phyloP scores from a whole-genome alignment of 2,113 vertebrate genomes.

The Calidris pugnax region DNA sequence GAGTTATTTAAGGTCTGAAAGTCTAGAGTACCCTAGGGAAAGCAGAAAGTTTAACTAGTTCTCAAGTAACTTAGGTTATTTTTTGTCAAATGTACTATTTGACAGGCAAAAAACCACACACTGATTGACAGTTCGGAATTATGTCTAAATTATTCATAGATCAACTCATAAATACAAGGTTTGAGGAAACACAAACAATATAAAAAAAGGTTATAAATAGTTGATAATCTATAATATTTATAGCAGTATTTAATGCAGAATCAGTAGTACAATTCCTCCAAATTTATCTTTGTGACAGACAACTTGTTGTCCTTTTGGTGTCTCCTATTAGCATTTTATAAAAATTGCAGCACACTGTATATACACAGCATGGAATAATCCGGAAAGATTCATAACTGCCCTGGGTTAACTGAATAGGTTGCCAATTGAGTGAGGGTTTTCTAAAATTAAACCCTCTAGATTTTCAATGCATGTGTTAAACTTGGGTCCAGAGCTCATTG shows the following conservation, averaged over 20 bases:
- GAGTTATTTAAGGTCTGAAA: neutral
- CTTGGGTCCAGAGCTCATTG: neutral
- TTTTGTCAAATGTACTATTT: neutral
- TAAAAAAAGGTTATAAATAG: neutral
- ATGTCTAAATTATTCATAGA: neutral
- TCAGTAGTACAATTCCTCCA: neutral
- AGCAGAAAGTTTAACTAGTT: neutral
- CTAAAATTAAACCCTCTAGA: neutral
- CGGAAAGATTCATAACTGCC: neutral
- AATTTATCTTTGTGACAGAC: neutral
- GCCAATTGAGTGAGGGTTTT: neutral
- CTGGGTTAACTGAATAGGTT: neutral
- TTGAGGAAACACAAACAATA: neutral
- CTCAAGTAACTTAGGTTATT: neutral
- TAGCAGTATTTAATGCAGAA: neutral
- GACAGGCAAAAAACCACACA: neutral
- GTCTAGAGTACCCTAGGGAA: neutral
- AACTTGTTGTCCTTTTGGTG: neutral
- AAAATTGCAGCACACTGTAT: neutral
- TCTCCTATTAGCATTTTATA: neutral
- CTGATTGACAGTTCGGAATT: neutral
- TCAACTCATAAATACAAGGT: neutral
- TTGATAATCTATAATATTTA: neutral
- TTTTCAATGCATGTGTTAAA: neutral
- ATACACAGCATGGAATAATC: neutral